phyloP scores from a whole-genome alignment of 2,888 invertebrate species.

The Nymphalis c-album region DNA sequence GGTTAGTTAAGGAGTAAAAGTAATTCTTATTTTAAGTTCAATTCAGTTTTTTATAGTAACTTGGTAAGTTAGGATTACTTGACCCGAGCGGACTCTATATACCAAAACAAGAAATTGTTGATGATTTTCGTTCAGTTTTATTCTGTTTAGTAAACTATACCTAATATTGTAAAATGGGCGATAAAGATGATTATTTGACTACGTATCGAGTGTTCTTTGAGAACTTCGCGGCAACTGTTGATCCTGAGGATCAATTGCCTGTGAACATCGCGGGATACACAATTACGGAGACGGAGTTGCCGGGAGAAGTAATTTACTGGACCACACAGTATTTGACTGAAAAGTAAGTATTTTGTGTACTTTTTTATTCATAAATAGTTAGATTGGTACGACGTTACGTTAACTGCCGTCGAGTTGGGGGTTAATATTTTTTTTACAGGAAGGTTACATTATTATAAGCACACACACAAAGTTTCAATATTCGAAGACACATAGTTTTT shows the following conservation, averaged over 20 bases:
- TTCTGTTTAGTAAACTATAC: slow-evolving; percentile 29
- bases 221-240: slow-evolving; percentile 84
- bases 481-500: too few species aligned
- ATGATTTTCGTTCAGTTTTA: slow-evolving; percentile 38
- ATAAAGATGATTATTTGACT: slow-evolving; percentile 86
- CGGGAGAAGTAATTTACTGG: slow-evolving; percentile 89
- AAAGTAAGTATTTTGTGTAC: slow-evolving; percentile 82
- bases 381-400: too few species aligned
- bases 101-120: slow-evolving; percentile 39
- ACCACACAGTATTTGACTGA: slow-evolving; percentile 88
- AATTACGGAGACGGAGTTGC: slow-evolving; percentile 85
- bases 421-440: too few species aligned
- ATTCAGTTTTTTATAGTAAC: slow-evolving; percentile 29
- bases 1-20: slow-evolving; percentile 31
- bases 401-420: too few species aligned
- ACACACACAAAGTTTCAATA: too few species aligned
- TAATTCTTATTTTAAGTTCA: slow-evolving; percentile 34
- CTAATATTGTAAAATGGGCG: slow-evolving; percentile 63
- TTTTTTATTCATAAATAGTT: background rate
- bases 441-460: too few species aligned
- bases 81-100: slow-evolving; percentile 28
- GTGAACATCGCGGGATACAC: slow-evolving; percentile 86
- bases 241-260: slow-evolving; percentile 87
- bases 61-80: slow-evolving; percentile 17
- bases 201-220: slow-evolving; percentile 87